Evolutionary conservation across 2,797 vertebrate genomes (phyloP).

Genomic region (Staurois parvus): DNA sequence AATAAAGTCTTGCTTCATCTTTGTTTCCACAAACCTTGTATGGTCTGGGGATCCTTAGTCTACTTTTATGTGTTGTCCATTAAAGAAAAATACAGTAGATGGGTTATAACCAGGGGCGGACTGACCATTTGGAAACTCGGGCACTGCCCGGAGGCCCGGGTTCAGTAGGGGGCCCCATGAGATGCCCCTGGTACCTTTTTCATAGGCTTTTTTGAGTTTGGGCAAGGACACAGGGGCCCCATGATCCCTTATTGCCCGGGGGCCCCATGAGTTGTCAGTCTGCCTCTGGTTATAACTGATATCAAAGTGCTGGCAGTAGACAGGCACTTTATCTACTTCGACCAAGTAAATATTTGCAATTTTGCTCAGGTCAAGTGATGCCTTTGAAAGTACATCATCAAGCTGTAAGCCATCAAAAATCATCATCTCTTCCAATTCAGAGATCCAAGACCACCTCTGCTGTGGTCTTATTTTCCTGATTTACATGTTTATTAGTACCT

Average conservation of each 20-base stretch:
- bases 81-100: slow-evolving; percentile 97
- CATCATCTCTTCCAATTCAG: slow-evolving; percentile 92
- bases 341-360: slow-evolving; percentile 94
- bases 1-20: too few species aligned
- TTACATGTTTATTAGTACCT: slow-evolving; percentile 86
- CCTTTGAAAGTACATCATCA: slow-evolving; percentile 94
- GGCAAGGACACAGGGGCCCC: too few species aligned
- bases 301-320: slow-evolving; percentile 96
- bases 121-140: too few species aligned
- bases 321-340: slow-evolving; percentile 87
- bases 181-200: too few species aligned
- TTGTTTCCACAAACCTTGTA: too few species aligned
- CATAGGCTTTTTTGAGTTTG: too few species aligned
- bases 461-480: slow-evolving; percentile 89
- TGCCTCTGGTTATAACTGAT: too few species aligned
- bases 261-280: too few species aligned
- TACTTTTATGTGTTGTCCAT: slow-evolving; percentile 98
- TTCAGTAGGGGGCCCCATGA: too few species aligned
- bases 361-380: slow-evolving; percentile 91
- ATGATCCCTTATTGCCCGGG: too few species aligned
- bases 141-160: too few species aligned
- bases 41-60: slow-evolving; percentile 82
- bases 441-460: slow-evolving; percentile 94
- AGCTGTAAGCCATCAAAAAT: slow-evolving; percentile 88
- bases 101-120: too few species aligned